These are phyloP conservation scores for Pachyrhynchus sulphureomaculatus DNA, from an alignment of 1,140 invertebrate species.

Conservation along the genomic window DNA sequence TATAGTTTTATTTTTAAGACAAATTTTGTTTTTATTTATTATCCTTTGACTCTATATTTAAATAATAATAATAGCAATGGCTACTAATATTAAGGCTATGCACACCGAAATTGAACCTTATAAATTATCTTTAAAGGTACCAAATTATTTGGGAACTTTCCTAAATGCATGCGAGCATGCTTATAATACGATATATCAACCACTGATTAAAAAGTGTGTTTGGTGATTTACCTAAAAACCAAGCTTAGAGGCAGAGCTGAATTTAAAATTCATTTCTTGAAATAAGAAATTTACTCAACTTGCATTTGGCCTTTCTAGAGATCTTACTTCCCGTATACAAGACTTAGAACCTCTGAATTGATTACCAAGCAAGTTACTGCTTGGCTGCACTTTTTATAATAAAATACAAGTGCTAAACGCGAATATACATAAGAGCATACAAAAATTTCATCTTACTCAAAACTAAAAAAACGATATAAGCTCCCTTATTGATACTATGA, in stretches of 20 bases:
- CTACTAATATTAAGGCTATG: too few species aligned
- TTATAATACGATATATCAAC: background rate
- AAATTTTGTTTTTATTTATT: too few species aligned
- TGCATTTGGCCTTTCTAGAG: slow-evolving; percentile 12
- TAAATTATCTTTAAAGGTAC: too few species aligned
- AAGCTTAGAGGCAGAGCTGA: slow-evolving; percentile 13
- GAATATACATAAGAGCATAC: slow-evolving; percentile 5
- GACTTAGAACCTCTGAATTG: slow-evolving; percentile 11
- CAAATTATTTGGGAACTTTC: slow-evolving; percentile 15
- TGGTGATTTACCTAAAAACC: slow-evolving; percentile 19
- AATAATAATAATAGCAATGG: too few species aligned
- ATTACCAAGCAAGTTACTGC: background rate
- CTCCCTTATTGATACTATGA: slow-evolving; percentile 2
- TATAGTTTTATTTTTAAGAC: too few species aligned
- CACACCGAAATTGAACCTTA: too few species aligned
- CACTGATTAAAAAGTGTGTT: background rate
- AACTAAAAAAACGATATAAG: background rate
- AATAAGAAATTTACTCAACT: slow-evolving; percentile 12
- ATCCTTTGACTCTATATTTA: too few species aligned
- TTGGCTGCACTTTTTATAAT: slow-evolving; percentile 1
- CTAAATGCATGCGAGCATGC: slow-evolving; percentile 13
- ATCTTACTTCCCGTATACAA: slow-evolving; percentile 14
- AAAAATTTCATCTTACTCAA: background rate
- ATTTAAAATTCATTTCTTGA: slow-evolving; percentile 5
- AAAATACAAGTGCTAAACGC: slow-evolving; percentile 13